Base-by-base conservation (phyloP, 2,797 vertebrate genomes). In the Atherinosoma microstoma region DNA sequence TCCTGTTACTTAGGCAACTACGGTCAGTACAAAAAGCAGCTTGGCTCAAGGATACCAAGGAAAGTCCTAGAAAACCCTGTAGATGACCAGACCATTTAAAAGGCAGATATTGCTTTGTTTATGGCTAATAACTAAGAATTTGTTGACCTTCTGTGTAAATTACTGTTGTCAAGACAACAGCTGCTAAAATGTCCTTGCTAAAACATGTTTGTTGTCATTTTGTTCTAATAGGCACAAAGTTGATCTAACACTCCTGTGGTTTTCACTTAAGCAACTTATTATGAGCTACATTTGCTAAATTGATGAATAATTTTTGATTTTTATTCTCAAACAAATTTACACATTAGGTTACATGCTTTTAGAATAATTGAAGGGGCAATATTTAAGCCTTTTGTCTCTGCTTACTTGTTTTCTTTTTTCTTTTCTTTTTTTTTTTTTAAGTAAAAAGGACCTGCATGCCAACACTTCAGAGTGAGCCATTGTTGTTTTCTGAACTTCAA, bases 1-100 rank as follows among this genome's bases (percentile, higher is more conserved):
- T 87, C 80, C 84, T 87, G 91, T 89, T 88, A 78, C 86, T 83
- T 27, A 24, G 85, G 86, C 63, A 66, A 87, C 86, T 58, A 53
- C 9, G 59, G 61, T 66, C 64, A 6, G 51, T 64, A 49, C 62
- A 47, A 10, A 57, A 67, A 83, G 70, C 65, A 79, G 71, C 32
- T 74, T 8, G 75, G 57, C 66, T 82, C 62, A 2, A 62, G 73
- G 76, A 69, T 68, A 73, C 51, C 18, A 27, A 56, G 47, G 76
- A 10, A 75, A 66, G 68, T 16, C 42, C 1, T 58, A 6, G 4
- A 47, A 62, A 82, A 84, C 53, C 73, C 67, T 85, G 78, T 86
- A 87, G 91, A 83, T 74, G 78, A 74, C 45, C 73, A 12, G 71
- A 88, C 88, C 76, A 88, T 75, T 84, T 83, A 30, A 79, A 79